These are phyloP conservation scores for Naso thynnoides DNA, from an alignment of 2,797 vertebrate genomes.

Conservation along the genomic window DNA sequence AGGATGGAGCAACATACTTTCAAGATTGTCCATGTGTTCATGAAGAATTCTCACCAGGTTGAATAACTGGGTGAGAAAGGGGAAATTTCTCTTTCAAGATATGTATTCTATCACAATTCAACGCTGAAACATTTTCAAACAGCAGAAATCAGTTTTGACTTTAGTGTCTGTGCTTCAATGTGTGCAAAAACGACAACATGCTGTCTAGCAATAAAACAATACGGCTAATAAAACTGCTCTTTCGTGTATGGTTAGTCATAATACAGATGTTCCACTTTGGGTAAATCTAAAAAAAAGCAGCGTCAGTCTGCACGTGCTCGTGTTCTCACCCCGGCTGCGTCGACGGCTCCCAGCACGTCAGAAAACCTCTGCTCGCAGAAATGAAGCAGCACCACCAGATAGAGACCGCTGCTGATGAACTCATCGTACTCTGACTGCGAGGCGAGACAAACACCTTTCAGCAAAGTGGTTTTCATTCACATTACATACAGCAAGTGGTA, in stretches of 20 bases:
- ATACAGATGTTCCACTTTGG: too few relatives aligned
- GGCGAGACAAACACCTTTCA: slow-evolving; percentile 11
- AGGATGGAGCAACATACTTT: slow-evolving; percentile 90
- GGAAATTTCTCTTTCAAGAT: slow-evolving; percentile 56
- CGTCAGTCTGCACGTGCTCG: neutral
- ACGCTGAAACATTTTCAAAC: slow-evolving; percentile 10
- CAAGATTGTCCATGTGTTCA: slow-evolving; percentile 99
- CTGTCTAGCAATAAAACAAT: neutral
- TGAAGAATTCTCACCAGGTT: slow-evolving; percentile 99
- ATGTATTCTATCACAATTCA: slow-evolving; percentile 24
- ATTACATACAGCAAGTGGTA: too few relatives aligned
- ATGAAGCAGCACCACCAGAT: slow-evolving; percentile 96
- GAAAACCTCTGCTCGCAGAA: slow-evolving; percentile 98
- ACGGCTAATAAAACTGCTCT: too few relatives aligned
- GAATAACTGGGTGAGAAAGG: slow-evolving; percentile 95
- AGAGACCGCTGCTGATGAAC: slow-evolving; percentile 98
- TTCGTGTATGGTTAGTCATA: too few relatives aligned
- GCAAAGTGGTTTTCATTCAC: neutral
- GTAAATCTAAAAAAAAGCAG: neutral
- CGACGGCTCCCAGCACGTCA: slow-evolving; percentile 94
- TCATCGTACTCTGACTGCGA: slow-evolving; percentile 96
- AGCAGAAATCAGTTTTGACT: neutral
- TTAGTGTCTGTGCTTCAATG: neutral
- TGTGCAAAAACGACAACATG: neutral
- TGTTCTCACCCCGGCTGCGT: slow-evolving; percentile 93